Percentiles rank a stretch among this genome's conserved stretches.
phyloP scores from a whole-genome alignment of 35 echinoderm and acorn worm species.

The Apostichopus japonicus region DNA sequence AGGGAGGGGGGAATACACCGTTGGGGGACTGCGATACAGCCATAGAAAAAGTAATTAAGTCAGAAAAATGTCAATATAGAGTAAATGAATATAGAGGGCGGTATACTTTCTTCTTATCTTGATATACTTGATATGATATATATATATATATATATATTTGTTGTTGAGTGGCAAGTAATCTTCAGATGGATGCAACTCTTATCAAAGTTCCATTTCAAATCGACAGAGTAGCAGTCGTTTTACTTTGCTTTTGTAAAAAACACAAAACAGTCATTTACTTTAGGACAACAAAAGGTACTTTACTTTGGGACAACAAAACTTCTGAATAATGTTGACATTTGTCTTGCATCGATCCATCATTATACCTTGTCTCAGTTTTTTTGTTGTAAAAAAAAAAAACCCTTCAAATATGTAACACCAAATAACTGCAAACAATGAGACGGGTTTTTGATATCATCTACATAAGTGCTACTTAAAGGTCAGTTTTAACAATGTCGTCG shows the following conservation, averaged over 20 bases:
- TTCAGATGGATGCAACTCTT: not conserved
- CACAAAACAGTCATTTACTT: not conserved
- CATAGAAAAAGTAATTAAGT: no score
- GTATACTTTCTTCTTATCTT: not conserved
- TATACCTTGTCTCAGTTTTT: not conserved
- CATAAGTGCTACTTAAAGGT: slow-evolving; percentile 3
- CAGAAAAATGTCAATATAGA: no score
- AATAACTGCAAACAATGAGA: not conserved
- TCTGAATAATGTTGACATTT: not conserved
- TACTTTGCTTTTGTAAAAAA: not conserved
- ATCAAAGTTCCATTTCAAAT: not conserved
- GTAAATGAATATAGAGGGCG: not conserved
- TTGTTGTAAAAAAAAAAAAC: not conserved
- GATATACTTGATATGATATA: no score
- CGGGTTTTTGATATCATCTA: not conserved
- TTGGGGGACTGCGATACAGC: no score
- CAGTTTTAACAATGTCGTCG: not conserved
- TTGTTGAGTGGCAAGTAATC: not conserved
- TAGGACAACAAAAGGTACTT: not conserved
- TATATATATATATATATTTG: no score
- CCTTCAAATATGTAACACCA: slow-evolving; percentile 12
- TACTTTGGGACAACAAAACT: not conserved
- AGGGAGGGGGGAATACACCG: no score
- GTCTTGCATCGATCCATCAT: not conserved
- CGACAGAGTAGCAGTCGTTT: not conserved